Base-by-base conservation (phyloP, 2,888 invertebrate genomes). In the Orthosia incerta region DNA sequence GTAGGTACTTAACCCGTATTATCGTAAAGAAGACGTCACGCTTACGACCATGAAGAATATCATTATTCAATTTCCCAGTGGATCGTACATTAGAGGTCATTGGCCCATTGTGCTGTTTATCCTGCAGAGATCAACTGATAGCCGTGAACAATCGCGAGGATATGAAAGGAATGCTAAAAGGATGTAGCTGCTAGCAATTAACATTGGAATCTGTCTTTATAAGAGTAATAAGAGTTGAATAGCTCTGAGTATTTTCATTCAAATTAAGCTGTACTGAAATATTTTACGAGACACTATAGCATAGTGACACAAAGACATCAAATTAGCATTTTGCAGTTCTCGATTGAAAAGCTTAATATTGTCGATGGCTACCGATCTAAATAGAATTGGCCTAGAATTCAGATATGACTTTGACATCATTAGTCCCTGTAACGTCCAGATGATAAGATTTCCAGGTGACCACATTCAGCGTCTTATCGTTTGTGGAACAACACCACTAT, bases 31-130 rank as follows among this genome's bases (percentile, higher is more conserved):
- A 26, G 53, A 74, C 74, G 74, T 74, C 77, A 79, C 74, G 66
- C 62, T 79, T 39, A 20, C 55, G 68, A 18, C 56, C 59, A 64
- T 68, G 53, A 51, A 61, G 26, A 71, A 60, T 64, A 76, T 76
- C 66, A 76, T 67, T 68, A 76, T 72, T 56, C 60, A 80, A 77
- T 77, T 81, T 72, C 81, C 72, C 67, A 69, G 73, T 53, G 64
- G 72, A 61, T 80, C 64, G 68, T 62, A 63, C 62, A 63, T 55
- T 80, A 63, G 66, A 80, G 82, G 73, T 66, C 68, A 45, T 78
- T 82, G 55, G 55, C 76, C 67, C 79, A 81, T 82, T 73, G 82
- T 78, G 55, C 73, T 26, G 61, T 62, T 57, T 68, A 80, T 73
- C 73, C 72, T 65, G 31, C 59, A 65, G 23, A 80, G 78, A 82